Conservation (phyloP, 2,113 vertebrate species). For the Arenaria interpres region DNA sequence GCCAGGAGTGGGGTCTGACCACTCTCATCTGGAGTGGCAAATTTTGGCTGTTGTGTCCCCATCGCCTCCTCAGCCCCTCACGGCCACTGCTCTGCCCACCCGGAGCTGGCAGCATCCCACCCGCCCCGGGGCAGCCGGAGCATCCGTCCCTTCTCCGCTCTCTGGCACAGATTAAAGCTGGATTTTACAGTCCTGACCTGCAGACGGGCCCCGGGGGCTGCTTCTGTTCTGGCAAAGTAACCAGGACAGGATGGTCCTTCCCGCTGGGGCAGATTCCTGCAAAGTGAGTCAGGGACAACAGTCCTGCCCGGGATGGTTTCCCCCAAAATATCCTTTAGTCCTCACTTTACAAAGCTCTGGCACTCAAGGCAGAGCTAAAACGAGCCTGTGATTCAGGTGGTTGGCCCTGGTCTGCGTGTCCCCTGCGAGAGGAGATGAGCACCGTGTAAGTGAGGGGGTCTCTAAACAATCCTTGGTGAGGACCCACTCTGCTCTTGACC, state of each 20-base stretch:
- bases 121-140: accelerated
- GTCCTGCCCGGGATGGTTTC: not conserved
- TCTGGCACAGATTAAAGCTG: not conserved
- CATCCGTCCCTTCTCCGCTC: not conserved
- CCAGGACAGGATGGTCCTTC: not conserved
- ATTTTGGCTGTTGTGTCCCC: not conserved
- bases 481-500: not conserved
- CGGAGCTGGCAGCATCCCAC: not conserved
- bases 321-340: not conserved
- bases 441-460: accelerated
- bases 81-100: not conserved
- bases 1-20: not conserved
- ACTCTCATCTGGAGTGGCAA: not conserved
- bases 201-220: not conserved
- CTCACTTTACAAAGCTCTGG: not conserved
- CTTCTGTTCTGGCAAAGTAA: not conserved
- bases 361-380: not conserved
- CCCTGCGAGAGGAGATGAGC: not conserved
- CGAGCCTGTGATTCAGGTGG: not conserved
- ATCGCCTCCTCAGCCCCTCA: not conserved
- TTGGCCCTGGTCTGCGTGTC: accelerated
- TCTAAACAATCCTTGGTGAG: too few relatives aligned
- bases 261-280: not conserved
- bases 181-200: not conserved
- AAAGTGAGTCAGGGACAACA: not conserved